Evolutionary conservation across 2,113 vertebrate species (phyloP), one percentile per base, ranked within the genome.

Genomic region (Notiomystis cincta): DNA sequence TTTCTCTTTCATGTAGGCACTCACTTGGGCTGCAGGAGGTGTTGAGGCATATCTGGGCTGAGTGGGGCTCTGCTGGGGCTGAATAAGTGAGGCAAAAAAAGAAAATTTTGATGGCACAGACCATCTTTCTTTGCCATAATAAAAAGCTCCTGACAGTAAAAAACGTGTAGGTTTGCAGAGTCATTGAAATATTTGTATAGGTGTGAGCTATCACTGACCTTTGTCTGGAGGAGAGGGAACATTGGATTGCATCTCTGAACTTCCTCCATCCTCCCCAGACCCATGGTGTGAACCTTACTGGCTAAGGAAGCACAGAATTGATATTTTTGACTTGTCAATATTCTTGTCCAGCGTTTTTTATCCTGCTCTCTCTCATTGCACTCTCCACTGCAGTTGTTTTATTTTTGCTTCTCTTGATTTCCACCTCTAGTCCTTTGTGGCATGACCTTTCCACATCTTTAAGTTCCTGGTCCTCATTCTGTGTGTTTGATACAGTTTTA

Each of bases 401-500:
- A 73, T 78, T 90, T 95, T 89, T 89, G 7, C 71, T 89, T 64
- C 54, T 67, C 78, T 94, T 83, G 77, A 81, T 95, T 95, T 95
- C 71, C 33, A 70, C 35, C 31, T 91, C 78, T 54, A 42, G 71
- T 95, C 92, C 88, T 95, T 47, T 79, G 94, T 85, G 92, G 75
- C 67, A 58, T 72, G 91, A 62, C 73, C 54, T 96, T 95, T 95
- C 84, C 51, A 75, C 62, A 87, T 82, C 65, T 89, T 89, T 77
- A 84, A 96, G 79, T 94, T 95, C 73, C 28, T 33, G 89, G 73
- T 79, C 90, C 35, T 80, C 15, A 24, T 91, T 84, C 82, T 79
- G 64, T 91, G 72, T 81, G 82, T 90, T 91, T 94, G 93, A 95
- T 95, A 86, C 19, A 62, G 72, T 79, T 89, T 91, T 82, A 76